A percentile compares a stretch with the other conserved stretches of the same genome.
Evolutionary conservation across 2,113 vertebrate species (phyloP).

Genomic region (Ageneiosus marmoratus): DNA sequence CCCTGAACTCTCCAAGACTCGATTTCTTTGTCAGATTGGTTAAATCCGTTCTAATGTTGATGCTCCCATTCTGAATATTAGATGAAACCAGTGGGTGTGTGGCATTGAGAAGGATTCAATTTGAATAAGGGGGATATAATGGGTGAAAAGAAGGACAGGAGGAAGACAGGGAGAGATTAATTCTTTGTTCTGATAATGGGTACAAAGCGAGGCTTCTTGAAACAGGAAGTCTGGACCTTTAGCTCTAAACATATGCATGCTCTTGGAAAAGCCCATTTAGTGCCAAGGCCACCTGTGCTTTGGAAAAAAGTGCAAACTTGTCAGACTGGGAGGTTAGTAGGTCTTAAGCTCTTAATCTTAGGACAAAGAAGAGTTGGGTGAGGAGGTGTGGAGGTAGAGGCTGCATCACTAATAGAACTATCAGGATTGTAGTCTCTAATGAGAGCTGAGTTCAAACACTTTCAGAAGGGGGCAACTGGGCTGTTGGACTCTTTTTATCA

Average conservation of each 20-base stretch:
- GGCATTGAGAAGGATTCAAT: slow-evolving; percentile 41
- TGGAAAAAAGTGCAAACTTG: slow-evolving; percentile 53
- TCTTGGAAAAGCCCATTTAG: slow-evolving; percentile 39
- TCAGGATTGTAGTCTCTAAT: slow-evolving; percentile 59
- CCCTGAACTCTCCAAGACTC: slow-evolving; percentile 13
- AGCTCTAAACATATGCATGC: slow-evolving; percentile 25
- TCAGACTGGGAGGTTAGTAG: slow-evolving; percentile 49
- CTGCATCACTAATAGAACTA: slow-evolving; percentile 59
- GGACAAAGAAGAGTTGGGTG: slow-evolving; percentile 50
- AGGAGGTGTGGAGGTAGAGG: slow-evolving; percentile 44
- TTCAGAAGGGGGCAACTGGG: slow-evolving; percentile 49
- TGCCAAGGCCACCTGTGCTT: slow-evolving; percentile 50
- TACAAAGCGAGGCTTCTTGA: slow-evolving; percentile 26
- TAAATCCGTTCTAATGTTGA: slow-evolving; percentile 18
- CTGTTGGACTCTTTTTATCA: slow-evolving; percentile 52
- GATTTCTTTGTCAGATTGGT: slow-evolving; percentile 38
- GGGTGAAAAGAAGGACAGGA: slow-evolving; percentile 30
- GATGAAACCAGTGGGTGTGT: slow-evolving; percentile 31
- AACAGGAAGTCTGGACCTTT: slow-evolving; percentile 32
- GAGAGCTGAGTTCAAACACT: slow-evolving; percentile 60
- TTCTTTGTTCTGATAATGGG: slow-evolving; percentile 29
- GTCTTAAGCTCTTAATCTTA: slow-evolving; percentile 59
- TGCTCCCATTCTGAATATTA: slow-evolving; percentile 14
- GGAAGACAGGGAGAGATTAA: slow-evolving; percentile 12
- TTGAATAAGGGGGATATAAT: slow-evolving; percentile 43